Percentiles rank a stretch among this genome's conserved stretches.
phyloP scores from a whole-genome alignment of 2,797 vertebrate genomes.

The Darevskia nairensis region DNA sequence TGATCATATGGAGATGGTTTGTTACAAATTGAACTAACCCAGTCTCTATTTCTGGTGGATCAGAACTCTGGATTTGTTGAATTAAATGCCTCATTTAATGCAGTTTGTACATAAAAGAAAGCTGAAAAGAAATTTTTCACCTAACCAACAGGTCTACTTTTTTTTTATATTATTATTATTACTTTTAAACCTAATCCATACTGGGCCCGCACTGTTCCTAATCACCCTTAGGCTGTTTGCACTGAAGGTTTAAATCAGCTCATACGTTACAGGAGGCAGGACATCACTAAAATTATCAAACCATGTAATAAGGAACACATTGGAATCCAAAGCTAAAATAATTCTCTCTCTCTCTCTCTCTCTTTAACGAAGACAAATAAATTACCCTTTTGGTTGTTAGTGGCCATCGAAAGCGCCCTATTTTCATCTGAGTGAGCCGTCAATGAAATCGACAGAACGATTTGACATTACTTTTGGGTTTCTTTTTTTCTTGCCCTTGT shows the following conservation, averaged over 20 bases:
- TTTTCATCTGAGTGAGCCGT: conserved; percentile 68
- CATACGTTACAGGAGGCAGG: conserved; percentile 85
- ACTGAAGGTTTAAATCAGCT: conserved; percentile 90
- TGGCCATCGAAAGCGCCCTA: conserved; percentile 74
- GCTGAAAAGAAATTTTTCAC: conserved; percentile 96
- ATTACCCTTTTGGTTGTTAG: conserved; percentile 75
- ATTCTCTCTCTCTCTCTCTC: not conserved
- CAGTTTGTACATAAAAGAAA: conserved; percentile 98
- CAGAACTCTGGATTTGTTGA: conserved; percentile 99
- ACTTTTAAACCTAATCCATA: conserved; percentile 98
- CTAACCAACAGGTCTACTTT: conserved; percentile 92
- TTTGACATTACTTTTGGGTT: conserved; percentile 69
- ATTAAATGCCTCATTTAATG: conserved; percentile 99
- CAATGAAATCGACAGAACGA: conserved; percentile 64
- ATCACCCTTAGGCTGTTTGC: conserved; percentile 85
- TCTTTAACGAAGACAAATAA: conserved; percentile 79
- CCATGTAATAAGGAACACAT: conserved; percentile 95
- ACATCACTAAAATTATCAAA: conserved; percentile 90
- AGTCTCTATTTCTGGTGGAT: conserved; percentile 96
- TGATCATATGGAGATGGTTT: conserved; percentile 99
- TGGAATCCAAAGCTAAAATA: conserved; percentile 82
- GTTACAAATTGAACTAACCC: conserved; percentile 99
- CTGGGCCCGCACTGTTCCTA: conserved; percentile 85
- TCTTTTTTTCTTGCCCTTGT: conserved; percentile 41
- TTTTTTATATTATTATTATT: conserved; percentile 79